Conservation (phyloP, 2,888 invertebrate genomes). For the Aelia acuminata region DNA sequence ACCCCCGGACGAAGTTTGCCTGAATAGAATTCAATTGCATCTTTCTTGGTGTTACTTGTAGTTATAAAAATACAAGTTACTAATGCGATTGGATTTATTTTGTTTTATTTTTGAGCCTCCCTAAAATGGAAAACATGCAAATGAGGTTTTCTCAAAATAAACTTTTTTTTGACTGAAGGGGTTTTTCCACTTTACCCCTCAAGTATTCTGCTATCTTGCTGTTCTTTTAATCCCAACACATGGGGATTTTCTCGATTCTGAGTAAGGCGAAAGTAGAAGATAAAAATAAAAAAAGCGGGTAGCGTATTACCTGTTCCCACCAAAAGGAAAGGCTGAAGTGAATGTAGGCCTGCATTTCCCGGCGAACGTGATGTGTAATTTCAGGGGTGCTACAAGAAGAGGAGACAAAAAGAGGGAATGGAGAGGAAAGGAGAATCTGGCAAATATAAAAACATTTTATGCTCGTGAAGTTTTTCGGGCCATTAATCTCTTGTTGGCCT, state of each 20-base stretch:
- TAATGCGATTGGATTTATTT: no score
- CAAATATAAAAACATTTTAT: slow-evolving; percentile 61
- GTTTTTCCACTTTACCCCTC: no score
- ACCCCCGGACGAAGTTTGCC: no score
- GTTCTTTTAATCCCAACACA: not conserved
- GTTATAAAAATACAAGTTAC: no score
- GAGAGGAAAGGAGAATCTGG: slow-evolving; percentile 35
- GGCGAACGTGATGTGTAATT: not conserved
- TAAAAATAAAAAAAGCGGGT: not conserved
- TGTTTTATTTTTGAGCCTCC: no score
- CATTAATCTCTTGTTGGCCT: slow-evolving; percentile 60
- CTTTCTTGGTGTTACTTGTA: no score
- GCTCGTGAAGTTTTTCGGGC: slow-evolving; percentile 60
- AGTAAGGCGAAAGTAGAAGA: not conserved
- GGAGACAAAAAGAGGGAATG: slow-evolving; percentile 30
- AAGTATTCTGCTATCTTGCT: no score
- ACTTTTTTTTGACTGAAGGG: no score
- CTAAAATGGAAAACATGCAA: no score
- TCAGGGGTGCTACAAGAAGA: not conserved
- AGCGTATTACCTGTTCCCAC: not conserved
- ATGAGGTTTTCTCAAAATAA: no score
- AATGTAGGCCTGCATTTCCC: not conserved
- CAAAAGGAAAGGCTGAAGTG: slow-evolving; percentile 1
- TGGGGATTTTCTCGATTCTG: not conserved
- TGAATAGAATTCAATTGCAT: no score